These are phyloP conservation scores for Oryzias sinensis DNA, from an alignment of 2,797 vertebrate genomes.

Conservation along the genomic window DNA sequence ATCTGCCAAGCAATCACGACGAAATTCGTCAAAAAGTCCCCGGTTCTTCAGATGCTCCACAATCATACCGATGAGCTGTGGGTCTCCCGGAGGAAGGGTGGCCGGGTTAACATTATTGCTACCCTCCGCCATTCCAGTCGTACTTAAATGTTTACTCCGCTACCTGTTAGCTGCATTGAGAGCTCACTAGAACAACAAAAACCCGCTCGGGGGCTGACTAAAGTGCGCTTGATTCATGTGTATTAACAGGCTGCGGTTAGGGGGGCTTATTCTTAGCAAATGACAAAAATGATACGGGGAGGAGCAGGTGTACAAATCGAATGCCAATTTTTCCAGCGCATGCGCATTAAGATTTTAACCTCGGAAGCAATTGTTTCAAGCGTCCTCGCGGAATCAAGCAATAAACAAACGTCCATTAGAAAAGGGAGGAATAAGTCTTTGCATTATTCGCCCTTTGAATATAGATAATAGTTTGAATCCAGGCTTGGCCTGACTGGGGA, in stretches of 20 bases:
- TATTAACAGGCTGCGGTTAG: not conserved
- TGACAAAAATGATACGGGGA: not conserved
- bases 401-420: not conserved
- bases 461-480: not conserved
- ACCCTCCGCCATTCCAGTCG: slow-evolving; percentile 70
- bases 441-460: not conserved
- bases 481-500: not conserved
- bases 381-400: slow-evolving; percentile 30
- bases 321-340: slow-evolving; percentile 18
- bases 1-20: slow-evolving; percentile 94
- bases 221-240: not conserved
- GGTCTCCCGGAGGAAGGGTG: slow-evolving; percentile 87
- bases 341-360: slow-evolving; percentile 26
- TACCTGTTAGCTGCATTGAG: slow-evolving; percentile 14
- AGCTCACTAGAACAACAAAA: slow-evolving; percentile 6
- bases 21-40: slow-evolving; percentile 95
- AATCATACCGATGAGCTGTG: slow-evolving; percentile 91
- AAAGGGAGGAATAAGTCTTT: not conserved
- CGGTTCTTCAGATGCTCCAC: slow-evolving; percentile 96
- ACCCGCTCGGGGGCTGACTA: not conserved
- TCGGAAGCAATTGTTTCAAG: slow-evolving; percentile 56
- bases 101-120: slow-evolving; percentile 39
- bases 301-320: slow-evolving; percentile 17
- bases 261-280: not conserved
- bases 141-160: not conserved